These are phyloP conservation scores for Girardinichthys multiradiatus DNA, from an alignment of 2,113 vertebrate species.

Conservation along the genomic window DNA sequence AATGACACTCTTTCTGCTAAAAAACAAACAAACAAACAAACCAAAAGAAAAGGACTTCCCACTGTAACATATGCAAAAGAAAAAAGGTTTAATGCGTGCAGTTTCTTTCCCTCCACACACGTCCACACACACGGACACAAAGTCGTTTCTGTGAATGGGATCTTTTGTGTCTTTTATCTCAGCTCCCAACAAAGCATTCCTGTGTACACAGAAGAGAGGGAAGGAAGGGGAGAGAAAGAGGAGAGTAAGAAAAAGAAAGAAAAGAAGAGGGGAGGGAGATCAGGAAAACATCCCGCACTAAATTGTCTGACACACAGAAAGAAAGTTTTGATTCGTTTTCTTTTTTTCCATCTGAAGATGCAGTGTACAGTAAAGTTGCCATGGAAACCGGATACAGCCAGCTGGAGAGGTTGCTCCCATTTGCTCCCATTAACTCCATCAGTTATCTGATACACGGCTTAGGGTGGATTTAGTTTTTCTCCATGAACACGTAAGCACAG, in stretches of 20 bases:
- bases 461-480: slow-evolving; percentile 6
- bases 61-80: background rate
- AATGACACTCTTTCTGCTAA: background rate
- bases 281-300: slow-evolving; percentile 48
- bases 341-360: slow-evolving; percentile 32
- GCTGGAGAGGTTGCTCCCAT: slow-evolving; percentile 64
- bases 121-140: slow-evolving; percentile 54
- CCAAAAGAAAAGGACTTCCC: background rate
- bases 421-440: slow-evolving; percentile 32
- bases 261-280: slow-evolving; percentile 27
- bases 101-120: slow-evolving; percentile 47
- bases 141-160: slow-evolving; percentile 77
- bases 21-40: background rate
- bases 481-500: background rate
- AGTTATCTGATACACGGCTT: slow-evolving; percentile 34
- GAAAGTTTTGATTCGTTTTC: slow-evolving; percentile 57
- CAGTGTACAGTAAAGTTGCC: slow-evolving; percentile 47
- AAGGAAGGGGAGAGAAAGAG: slow-evolving; percentile 19
- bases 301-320: slow-evolving; percentile 51
- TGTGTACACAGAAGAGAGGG: slow-evolving; percentile 66
- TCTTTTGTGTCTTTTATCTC: slow-evolving; percentile 82
- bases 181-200: slow-evolving; percentile 78
- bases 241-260: slow-evolving; percentile 5
- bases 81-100: slow-evolving; percentile 18
- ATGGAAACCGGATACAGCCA: slow-evolving; percentile 73